Evolutionary conservation across 2,888 invertebrate species (phyloP).

Genomic region (Linnaemya vulpina): DNA sequence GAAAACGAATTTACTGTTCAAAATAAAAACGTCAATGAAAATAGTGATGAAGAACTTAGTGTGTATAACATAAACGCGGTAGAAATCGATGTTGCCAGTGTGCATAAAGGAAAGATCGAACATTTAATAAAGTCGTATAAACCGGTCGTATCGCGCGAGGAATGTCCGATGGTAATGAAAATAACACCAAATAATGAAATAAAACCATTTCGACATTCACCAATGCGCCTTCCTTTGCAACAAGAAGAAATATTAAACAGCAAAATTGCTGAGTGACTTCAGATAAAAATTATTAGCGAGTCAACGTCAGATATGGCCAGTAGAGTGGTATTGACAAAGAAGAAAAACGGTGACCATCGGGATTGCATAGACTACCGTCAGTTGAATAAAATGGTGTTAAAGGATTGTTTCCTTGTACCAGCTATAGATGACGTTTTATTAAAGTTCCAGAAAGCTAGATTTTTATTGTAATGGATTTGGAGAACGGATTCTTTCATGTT

Average conservation of each 20-base stretch:
- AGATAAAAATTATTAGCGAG: slow-evolving; percentile 44
- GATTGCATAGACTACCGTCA: no score
- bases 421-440: background rate
- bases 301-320: no score
- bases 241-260: slow-evolving; percentile 42
- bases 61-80: slow-evolving; percentile 4
- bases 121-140: background rate
- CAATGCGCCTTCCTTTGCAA: slow-evolving; percentile 48
- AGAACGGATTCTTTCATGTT: no score
- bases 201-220: slow-evolving; percentile 59
- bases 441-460: no score
- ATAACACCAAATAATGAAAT: slow-evolving; percentile 55
- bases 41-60: background rate
- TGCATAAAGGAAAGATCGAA: slow-evolving; percentile 23
- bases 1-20: slow-evolving; percentile 30
- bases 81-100: slow-evolving; percentile 14
- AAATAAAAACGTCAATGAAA: slow-evolving; percentile 29
- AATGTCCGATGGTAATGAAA: slow-evolving; percentile 55
- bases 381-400: background rate
- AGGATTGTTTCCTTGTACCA: background rate
- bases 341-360: no score
- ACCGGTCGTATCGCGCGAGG: slow-evolving; percentile 6
- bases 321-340: no score
- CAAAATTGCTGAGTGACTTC: slow-evolving; percentile 59
- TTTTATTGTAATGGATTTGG: no score